These are phyloP conservation scores for Hiodon alosoides DNA, from an alignment of 2,113 vertebrate genomes.

Conservation along the genomic window DNA sequence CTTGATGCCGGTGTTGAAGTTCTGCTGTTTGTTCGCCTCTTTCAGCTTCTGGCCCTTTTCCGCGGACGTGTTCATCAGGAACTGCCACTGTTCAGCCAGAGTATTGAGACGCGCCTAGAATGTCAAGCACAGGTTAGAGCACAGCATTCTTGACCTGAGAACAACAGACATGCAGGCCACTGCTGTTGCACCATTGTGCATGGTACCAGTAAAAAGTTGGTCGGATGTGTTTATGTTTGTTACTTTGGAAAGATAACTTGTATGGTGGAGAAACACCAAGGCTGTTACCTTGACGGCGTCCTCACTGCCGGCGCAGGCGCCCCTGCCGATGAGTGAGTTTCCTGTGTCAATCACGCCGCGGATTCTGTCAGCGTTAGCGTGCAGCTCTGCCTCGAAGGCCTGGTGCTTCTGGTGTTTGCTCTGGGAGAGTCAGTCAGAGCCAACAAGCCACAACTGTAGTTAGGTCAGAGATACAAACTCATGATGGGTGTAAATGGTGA, in stretches of 20 bases:
- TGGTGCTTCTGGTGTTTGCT: conserved; percentile 99
- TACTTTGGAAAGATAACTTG: no score
- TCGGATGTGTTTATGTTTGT: no score
- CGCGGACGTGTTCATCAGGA: conserved; percentile 93
- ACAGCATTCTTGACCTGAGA: neutral
- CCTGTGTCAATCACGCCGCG: conserved; percentile 91
- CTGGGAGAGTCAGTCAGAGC: conserved; percentile 51
- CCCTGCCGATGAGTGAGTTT: conserved; percentile 88
- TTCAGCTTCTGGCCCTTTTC: conserved; percentile 98
- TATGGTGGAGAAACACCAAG: no score
- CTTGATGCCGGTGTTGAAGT: conserved; percentile 98
- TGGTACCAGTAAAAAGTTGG: neutral
- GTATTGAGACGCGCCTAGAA: conserved; percentile 77
- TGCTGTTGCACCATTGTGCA: neutral
- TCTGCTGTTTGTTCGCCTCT: conserved; percentile 97
- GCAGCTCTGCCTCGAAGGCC: conserved; percentile 93
- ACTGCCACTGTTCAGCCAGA: conserved; percentile 93
- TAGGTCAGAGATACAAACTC: no score
- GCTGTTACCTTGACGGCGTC: conserved; percentile 86
- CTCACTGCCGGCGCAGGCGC: conserved; percentile 91
- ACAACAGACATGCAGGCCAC: no score
- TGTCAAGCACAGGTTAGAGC: neutral
- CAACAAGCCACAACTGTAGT: no score
- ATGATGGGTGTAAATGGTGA: no score
- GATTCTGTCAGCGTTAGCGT: conserved; percentile 93